These are phyloP conservation scores for Chinchilla lanigera DNA, from an alignment of 2,113 vertebrate species.

Conservation along the genomic window DNA sequence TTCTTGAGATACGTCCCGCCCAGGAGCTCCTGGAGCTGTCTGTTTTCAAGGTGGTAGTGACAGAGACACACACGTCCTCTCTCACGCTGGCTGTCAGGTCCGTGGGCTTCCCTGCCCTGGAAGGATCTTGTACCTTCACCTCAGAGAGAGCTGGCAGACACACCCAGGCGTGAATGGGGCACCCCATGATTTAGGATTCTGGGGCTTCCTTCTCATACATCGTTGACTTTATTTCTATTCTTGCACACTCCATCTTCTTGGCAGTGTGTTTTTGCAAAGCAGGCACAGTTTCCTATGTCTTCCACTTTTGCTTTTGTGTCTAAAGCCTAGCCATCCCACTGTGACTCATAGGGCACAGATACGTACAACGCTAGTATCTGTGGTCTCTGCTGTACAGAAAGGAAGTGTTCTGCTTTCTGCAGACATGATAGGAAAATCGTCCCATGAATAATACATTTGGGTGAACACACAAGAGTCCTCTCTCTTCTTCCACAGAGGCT, in stretches of 20 bases:
- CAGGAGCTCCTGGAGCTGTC: slow-evolving; percentile 18
- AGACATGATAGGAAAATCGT: neutral
- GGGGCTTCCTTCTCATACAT: neutral
- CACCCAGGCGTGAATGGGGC: slow-evolving; percentile 39
- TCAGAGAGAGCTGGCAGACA: slow-evolving; percentile 67
- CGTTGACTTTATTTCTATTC: neutral
- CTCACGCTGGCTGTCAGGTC: slow-evolving; percentile 47
- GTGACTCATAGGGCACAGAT: neutral
- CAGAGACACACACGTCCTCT: neutral
- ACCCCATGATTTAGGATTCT: slow-evolving; percentile 36
- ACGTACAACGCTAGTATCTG: neutral
- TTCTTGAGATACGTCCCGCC: slow-evolving; percentile 66
- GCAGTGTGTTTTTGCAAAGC: neutral
- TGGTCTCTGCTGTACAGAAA: neutral
- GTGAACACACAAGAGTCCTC: accelerated
- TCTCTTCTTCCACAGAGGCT: neutral
- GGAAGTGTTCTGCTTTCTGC: neutral
- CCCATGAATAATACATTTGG: neutral
- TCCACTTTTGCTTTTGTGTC: neutral
- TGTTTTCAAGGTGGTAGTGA: slow-evolving; percentile 74
- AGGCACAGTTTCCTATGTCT: neutral
- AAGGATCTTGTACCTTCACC: slow-evolving; percentile 65
- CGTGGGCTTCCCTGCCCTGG: slow-evolving; percentile 55
- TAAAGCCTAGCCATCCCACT: neutral
- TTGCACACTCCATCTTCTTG: slow-evolving; percentile 5